Base-by-base conservation (phyloP, 1,140 invertebrate genomes). In the Magallana ariakensis region DNA sequence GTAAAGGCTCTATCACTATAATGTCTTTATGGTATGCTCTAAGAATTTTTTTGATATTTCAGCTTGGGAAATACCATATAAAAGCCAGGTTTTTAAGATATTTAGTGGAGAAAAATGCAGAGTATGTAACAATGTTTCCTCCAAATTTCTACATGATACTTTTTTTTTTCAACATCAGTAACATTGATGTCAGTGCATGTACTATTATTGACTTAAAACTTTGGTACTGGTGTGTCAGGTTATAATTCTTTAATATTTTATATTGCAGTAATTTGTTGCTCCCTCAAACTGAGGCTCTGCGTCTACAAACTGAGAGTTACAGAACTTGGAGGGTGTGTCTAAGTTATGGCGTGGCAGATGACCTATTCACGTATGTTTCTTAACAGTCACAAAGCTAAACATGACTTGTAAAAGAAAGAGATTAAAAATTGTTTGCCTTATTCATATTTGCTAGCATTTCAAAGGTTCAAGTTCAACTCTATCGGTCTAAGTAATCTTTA, bases 321-420 rank as follows among this genome's bases (percentile, higher is more conserved):
- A 93, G 93, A 86, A 92, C 94, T 10, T 95, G 95, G 95, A 94
- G 94, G 84, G 91, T 94, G 0, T 94, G 94, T 80, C 86, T 95
- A 8, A 88, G 91, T 58, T 95, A 95, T 91, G 94, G 94, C 15
- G 87, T 95, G 0, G 92, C 92, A 15, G 88, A 90, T n/a, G 88
- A 94, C 81, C 85, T 91, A 13, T 94, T 94, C 85, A 87, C 92
- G 93, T 93, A 89, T 90, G 92, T 87, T 60, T n/a, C 55, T n/a
- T 26, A 5, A 13, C 26, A 11, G 1, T 33, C 11, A 75, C 58
- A 6, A 16, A 13, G 58, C 58, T 60, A 60, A 60, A 16, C 5
- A 60, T 60, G 15, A 60, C n/a, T 13, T 60, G 58, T n/a, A 60
- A 60, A n/a, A 46, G 33, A 46, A 46, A 46, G 33, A 46, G 33